Percentiles rank a stretch among this genome's conserved stretches.
These are phyloP conservation scores for Atopsyche davidsoni DNA, from an alignment of 1,140 invertebrate genomes.

Conservation along the genomic window DNA sequence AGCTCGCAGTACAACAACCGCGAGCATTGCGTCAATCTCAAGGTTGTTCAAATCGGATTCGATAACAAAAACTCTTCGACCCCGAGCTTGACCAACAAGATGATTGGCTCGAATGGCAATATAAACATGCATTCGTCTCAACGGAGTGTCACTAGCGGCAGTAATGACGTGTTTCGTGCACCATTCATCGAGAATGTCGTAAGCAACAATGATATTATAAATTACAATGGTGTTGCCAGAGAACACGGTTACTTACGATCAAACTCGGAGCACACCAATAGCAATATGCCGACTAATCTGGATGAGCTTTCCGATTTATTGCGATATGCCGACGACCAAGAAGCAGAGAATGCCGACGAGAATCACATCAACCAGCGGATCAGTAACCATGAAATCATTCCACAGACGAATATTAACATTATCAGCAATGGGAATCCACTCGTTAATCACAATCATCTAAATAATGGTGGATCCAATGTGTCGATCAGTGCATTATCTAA, in stretches of 20 bases:
- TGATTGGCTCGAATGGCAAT: slow-evolving; percentile 24
- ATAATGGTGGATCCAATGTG: slow-evolving; percentile 61
- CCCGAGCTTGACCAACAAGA: slow-evolving; percentile 50
- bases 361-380: slow-evolving; percentile 38
- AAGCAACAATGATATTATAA: slow-evolving; percentile 27
- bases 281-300: slow-evolving; percentile 51
- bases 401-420: slow-evolving; percentile 40
- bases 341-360: slow-evolving; percentile 43
- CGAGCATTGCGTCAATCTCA: slow-evolving; percentile 47
- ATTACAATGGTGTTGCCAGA: slow-evolving; percentile 33
- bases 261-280: slow-evolving; percentile 18
- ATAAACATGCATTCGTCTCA: slow-evolving; percentile 23
- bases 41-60: slow-evolving; percentile 46
- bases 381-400: slow-evolving; percentile 34
- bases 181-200: slow-evolving; percentile 16
- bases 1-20: slow-evolving; percentile 48
- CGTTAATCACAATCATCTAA: slow-evolving; percentile 15
- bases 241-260: neutral
- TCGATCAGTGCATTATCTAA: slow-evolving; percentile 78
- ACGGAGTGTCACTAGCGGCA: slow-evolving; percentile 17
- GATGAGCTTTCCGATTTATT: slow-evolving; percentile 68
- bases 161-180: slow-evolving; percentile 13
- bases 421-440: slow-evolving; percentile 42
- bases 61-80: slow-evolving; percentile 40
- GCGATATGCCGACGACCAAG: slow-evolving; percentile 59